A percentile compares a stretch with the other conserved stretches of the same genome.
These are phyloP conservation scores for Cephalopholis sonnerati DNA, from an alignment of 2,113 vertebrate genomes.

Conservation along the genomic window DNA sequence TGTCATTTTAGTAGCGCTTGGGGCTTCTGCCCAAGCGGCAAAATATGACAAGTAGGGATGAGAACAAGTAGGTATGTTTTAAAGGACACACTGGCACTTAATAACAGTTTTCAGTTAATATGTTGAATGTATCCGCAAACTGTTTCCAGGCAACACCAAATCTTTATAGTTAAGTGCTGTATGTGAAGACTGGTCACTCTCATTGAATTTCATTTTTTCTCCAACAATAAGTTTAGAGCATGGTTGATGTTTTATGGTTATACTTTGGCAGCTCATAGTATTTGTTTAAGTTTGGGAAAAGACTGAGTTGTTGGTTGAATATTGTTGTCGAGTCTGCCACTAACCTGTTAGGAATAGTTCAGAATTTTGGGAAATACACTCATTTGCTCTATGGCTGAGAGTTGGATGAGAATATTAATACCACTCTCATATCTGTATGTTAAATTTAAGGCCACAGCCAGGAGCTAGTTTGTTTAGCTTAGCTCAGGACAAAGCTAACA, in stretches of 20 bases:
- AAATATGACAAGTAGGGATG: no score
- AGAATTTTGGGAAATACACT: background rate
- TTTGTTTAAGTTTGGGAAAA: background rate
- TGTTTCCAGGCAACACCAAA: slow-evolving; percentile 3
- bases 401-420: background rate
- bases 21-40: no score
- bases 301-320: background rate
- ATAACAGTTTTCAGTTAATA: background rate
- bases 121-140: background rate
- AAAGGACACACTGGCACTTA: background rate
- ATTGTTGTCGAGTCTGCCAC: background rate
- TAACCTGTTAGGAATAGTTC: background rate
- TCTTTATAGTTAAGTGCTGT: background rate
- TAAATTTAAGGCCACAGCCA: no score
- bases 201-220: background rate
- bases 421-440: background rate
- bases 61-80: background rate
- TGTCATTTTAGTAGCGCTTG: no score
- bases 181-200: background rate
- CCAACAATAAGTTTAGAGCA: background rate
- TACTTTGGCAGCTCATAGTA: background rate
- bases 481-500: no score
- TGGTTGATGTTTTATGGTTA: background rate
- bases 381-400: background rate
- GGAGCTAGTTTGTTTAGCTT: no score